Evolutionary conservation across 2,797 vertebrate genomes (phyloP).

Genomic region (Acrocephalus scirpaceus): DNA sequence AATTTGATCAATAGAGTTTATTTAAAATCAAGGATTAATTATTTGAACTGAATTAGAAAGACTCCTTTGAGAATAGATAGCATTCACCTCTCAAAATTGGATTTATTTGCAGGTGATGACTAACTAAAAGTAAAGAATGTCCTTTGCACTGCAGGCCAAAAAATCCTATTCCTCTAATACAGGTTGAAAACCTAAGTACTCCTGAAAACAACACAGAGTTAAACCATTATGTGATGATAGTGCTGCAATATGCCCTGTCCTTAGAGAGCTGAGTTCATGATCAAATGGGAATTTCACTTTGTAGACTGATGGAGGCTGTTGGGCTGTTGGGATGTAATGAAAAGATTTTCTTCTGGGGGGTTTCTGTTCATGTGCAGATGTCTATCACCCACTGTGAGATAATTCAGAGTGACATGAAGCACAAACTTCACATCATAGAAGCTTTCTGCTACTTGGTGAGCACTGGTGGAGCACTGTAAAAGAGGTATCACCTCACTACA

Average conservation of each 20-base stretch:
- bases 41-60: not conserved
- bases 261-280: not conserved
- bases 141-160: not conserved
- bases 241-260: not conserved
- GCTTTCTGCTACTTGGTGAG: not conserved
- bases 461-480: not conserved
- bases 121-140: slow-evolving; percentile 37
- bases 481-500: not conserved
- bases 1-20: not conserved
- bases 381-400: not conserved
- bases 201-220: not conserved
- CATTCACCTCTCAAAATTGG: slow-evolving; percentile 15
- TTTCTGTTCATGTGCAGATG: slow-evolving; percentile 3
- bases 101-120: slow-evolving; percentile 10
- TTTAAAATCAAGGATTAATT: slow-evolving; percentile 52
- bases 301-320: not conserved
- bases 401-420: slow-evolving; percentile 9
- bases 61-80: not conserved
- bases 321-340: slow-evolving; percentile 22
- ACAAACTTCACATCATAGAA: not conserved
- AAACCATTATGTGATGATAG: not conserved
- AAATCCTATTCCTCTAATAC: not conserved
- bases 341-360: slow-evolving; percentile 8
- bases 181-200: not conserved
- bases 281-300: not conserved